Evolutionary conservation across 23 tunicate species (phyloP).

Genomic region (Phallusia fumigata): DNA sequence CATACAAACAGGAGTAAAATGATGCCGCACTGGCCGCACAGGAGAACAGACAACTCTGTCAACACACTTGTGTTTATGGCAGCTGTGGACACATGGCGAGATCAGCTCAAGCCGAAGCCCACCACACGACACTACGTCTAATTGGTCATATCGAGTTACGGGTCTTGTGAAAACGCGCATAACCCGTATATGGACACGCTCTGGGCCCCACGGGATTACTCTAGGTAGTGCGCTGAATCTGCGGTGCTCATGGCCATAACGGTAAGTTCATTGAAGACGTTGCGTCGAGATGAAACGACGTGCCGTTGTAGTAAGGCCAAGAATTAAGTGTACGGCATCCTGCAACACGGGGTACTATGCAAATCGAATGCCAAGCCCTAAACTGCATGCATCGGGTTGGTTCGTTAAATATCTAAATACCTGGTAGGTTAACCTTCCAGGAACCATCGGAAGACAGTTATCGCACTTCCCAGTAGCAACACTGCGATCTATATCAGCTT

Average conservation of each 20-base stretch:
- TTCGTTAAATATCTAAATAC: no score
- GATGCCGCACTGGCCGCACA: neutral
- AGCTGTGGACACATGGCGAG: neutral
- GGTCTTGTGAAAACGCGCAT: neutral
- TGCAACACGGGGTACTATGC: neutral
- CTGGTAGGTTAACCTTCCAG: no score
- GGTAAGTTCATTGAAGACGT: neutral
- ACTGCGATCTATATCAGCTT: no score
- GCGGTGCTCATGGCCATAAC: neutral
- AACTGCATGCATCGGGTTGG: no score
- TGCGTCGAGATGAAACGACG: conserved; percentile 10
- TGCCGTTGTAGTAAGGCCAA: neutral
- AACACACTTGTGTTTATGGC: neutral
- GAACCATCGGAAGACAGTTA: no score
- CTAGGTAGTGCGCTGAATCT: neutral
- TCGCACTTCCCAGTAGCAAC: no score
- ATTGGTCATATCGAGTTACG: conserved; percentile 1
- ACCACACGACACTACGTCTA: conserved; percentile 1
- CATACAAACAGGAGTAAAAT: neutral
- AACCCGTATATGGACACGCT: neutral
- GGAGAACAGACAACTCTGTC: neutral
- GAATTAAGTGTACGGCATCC: neutral
- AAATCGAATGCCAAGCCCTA: neutral
- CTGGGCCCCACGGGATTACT: neutral
- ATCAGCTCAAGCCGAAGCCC: neutral